phyloP scores from a whole-genome alignment of 1,140 invertebrate genomes.

The Fopius arisanus region DNA sequence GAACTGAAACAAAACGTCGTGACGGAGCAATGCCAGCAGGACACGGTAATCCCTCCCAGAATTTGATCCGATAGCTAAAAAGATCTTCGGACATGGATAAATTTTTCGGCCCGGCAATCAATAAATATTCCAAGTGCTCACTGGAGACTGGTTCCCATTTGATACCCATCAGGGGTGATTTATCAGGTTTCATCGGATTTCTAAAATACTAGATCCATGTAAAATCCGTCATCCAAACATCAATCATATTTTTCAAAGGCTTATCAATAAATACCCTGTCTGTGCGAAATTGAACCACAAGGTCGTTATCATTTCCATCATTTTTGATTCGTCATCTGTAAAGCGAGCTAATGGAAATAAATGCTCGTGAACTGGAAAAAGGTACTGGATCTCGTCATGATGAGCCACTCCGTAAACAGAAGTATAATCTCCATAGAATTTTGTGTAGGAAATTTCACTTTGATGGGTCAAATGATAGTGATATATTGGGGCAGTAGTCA shows the following conservation, averaged over 20 bases:
- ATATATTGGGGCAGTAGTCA: constrained; percentile 64
- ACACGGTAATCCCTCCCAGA: constrained; percentile 49
- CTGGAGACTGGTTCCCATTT: constrained; percentile 63
- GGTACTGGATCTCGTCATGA: constrained; percentile 76
- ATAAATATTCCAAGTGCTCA: constrained; percentile 57
- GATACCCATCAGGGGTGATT: constrained; percentile 43
- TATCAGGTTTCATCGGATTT: constrained; percentile 61
- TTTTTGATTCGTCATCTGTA: constrained; percentile 58
- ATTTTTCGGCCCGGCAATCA: constrained; percentile 51
- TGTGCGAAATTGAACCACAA: constrained; percentile 23
- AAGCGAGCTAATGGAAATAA: constrained; percentile 63
- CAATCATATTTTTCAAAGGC: background rate
- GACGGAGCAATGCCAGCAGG: background rate
- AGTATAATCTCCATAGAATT: constrained; percentile 70
- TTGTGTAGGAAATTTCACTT: constrained; percentile 71
- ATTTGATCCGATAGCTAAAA: constrained; percentile 51
- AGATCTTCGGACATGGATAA: constrained; percentile 56
- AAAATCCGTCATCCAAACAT: background rate
- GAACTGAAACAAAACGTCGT: background rate
- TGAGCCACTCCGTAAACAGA: constrained; percentile 74
- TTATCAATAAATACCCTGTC: constrained; percentile 64
- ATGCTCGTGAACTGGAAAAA: constrained; percentile 71
- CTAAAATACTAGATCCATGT: constrained; percentile 47
- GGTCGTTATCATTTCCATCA: background rate
- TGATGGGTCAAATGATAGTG: constrained; percentile 74